A percentile compares a stretch with the other conserved stretches of the same genome.
These are phyloP conservation scores for Globia sparganii DNA, from an alignment of 2,888 invertebrate species.

Conservation along the genomic window DNA sequence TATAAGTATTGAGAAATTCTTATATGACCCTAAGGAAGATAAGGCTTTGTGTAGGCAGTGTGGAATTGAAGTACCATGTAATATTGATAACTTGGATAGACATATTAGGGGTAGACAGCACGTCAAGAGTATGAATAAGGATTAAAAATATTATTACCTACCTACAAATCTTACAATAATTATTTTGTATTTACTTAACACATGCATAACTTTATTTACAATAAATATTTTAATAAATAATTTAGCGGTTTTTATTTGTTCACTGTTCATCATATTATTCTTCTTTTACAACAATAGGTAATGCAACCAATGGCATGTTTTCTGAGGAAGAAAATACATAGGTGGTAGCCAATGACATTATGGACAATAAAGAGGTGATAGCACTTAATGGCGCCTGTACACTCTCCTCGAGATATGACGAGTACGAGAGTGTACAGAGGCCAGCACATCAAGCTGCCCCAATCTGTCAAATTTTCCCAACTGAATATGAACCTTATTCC, in stretches of 20 bases:
- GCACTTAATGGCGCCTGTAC: no score
- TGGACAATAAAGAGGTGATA: no score
- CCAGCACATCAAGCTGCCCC: no score
- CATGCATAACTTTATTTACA: not conserved
- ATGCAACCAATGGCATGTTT: not conserved
- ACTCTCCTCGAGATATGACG: no score
- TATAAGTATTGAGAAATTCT: constrained; percentile 75
- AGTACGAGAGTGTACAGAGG: no score
- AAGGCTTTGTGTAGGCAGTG: constrained; percentile 75
- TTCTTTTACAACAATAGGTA: no score
- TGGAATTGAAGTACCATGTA: constrained; percentile 73
- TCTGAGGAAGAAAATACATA: not conserved
- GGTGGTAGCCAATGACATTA: no score
- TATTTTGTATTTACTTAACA: not conserved
- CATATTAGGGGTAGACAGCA: constrained; percentile 74
- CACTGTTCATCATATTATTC: not conserved
- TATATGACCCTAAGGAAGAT: constrained; percentile 74
- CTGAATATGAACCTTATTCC: no score
- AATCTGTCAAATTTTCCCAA: no score
- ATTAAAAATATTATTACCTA: not conserved
- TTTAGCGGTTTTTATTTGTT: not conserved
- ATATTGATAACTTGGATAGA: constrained; percentile 74
- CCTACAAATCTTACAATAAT: no score
- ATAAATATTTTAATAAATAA: not conserved
- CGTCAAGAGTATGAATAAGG: constrained; percentile 15